Evolutionary conservation across 2,797 vertebrate species (phyloP), one percentile per base, ranked within the genome.

Genomic region (Squalus acanthias): DNA sequence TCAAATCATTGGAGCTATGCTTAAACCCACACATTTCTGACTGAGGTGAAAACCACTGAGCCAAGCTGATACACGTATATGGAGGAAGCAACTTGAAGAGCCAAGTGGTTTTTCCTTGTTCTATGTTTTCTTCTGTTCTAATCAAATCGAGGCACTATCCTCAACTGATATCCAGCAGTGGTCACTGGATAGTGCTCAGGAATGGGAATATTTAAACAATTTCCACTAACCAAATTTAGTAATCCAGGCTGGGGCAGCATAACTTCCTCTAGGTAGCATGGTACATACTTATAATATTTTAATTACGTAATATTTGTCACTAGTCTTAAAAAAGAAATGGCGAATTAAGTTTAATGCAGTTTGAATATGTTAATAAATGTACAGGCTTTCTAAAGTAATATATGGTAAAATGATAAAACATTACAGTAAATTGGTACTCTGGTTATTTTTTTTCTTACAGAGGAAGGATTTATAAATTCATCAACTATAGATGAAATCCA

Each of bases 391-490:
- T 22, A 91, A 92, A 65, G 17, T 93, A 65, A 65, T 24, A 8
- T 92, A 8, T 93, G 89, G 29, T 53, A 53, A 88, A n/a, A 7
- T 46, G 50, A 89, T 3, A 33, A 92, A 91, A 60, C 33, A 92
- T 92, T n/a, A 70, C 69, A 72, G 67, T 29, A 70, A 72, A 50
- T 74, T 57, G 26, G 13, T 57, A 53, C 26, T 33, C 29, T 53
- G n/a, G 33, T 91, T 88, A 79, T 29, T 85, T 97, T 96, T 97
- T 96, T 96, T 96, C 33, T 97, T 92, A 15, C 97, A 99, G 99
- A 98, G 96, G 97, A 98, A 12, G 98, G 98, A 96, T 98, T 98
- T 97, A 98, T 99, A 97, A 97, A 98, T 1, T 97, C 98, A 96
- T 97, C 97, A 5, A 96, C 98, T 96, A 97, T 98, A 96, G 97